Base-by-base conservation (phyloP, 2,888 invertebrate species). In the Lasioglossum pauxillum region DNA sequence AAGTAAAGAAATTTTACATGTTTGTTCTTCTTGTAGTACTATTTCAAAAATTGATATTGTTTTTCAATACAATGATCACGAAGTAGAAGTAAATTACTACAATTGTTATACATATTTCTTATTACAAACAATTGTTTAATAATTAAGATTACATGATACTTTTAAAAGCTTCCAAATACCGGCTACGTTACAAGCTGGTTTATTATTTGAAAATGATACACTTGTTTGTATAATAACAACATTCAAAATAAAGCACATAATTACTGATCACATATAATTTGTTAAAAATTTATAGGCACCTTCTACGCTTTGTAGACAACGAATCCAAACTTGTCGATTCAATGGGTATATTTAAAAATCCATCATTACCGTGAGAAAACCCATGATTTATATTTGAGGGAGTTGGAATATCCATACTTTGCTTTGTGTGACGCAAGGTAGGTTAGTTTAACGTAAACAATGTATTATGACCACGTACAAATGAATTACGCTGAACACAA, bases 241-340 rank as follows among this genome's bases (percentile, higher is more conserved):
- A 72, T 31, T 71, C 23, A 44, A 57, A 5, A 44, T n/a, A 49
- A 49, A 19, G 41, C 38, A 72, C 14, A 72, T 27, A 46, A 38
- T 35, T 46, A n/a, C 3, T 49, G 27, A 38, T 77, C 41, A 31
- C 41, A n/a, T 74, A 67, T n/a, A 41, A 38, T 8, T 31, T 74
- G 31, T 69, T 49, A 76, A 53, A 67, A 41, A 71, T 57, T 79
- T 19, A 76, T 57, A 80, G 64, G 82, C 89, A 94, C 95, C 95
- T 95, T 82, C 95, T 93, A 38, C 95, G 93, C 91, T 95, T 95
- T 16, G 94, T 95, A 27, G 94, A 94, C 44, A 94, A 82, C 8
- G 93, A 91, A 85, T 95, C 95, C 73, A 94, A 82, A 53, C 91
- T 89, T 31, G 93, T 90, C 3, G 94, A 92, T 81, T 95, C 95